Evolutionary conservation across 1,140 invertebrate species (phyloP).

Genomic region (Zophobas atratus): DNA sequence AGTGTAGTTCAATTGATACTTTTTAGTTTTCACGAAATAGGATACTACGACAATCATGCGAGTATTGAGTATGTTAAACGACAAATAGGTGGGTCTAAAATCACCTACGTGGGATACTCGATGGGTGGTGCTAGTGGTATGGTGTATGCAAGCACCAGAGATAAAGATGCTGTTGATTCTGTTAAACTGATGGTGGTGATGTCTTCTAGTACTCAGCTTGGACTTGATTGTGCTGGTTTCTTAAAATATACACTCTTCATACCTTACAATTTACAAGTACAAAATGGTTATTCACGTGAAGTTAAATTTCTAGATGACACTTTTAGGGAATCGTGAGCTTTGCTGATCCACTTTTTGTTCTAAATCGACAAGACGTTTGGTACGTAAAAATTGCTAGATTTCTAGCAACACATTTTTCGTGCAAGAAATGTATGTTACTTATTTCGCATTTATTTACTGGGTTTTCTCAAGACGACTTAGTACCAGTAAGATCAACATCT

Average conservation of each 20-base stretch:
- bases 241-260: slow-evolving; percentile 4
- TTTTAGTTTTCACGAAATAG: slow-evolving; percentile 5
- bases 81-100: not conserved
- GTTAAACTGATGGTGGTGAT: slow-evolving; percentile 17
- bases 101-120: slow-evolving; percentile 26
- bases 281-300: not conserved
- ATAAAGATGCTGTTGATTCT: not conserved
- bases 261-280: no score
- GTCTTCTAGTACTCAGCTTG: not conserved
- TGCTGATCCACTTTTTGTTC: no score
- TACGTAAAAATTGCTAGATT: not conserved
- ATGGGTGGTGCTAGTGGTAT: slow-evolving; percentile 2
- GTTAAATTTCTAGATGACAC: no score
- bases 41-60: not conserved
- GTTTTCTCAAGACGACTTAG: slow-evolving; percentile 11
- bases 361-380: not conserved
- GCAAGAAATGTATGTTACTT: not conserved
- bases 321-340: no score
- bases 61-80: not conserved
- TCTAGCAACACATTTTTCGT: not conserved
- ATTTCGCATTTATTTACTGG: not conserved
- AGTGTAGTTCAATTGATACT: not conserved
- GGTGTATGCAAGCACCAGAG: slow-evolving; percentile 11
- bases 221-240: not conserved
- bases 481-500: not conserved